These are phyloP conservation scores for Agrenia bidenticulata DNA, from an alignment of 2,888 invertebrate genomes.

Conservation along the genomic window DNA sequence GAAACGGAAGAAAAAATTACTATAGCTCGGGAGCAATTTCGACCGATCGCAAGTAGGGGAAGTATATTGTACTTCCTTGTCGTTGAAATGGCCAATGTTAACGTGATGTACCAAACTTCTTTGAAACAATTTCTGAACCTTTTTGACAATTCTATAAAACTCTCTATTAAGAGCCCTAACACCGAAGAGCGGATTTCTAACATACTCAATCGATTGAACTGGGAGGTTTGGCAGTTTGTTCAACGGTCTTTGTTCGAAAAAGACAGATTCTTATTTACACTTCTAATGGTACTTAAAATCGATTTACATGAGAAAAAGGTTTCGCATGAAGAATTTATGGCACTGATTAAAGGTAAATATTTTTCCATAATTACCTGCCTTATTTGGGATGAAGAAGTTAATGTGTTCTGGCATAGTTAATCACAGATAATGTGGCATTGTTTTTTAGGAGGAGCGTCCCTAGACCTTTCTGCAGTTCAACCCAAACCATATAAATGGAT, in stretches of 20 bases:
- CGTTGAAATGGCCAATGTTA: slow-evolving; percentile 95
- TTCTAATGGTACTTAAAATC: slow-evolving; percentile 94
- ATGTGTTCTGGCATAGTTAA: no score
- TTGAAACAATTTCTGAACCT: slow-evolving; percentile 89
- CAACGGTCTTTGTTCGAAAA: slow-evolving; percentile 88
- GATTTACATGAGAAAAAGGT: slow-evolving; percentile 80
- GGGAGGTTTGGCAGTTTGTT: slow-evolving; percentile 90
- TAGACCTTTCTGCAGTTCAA: slow-evolving; percentile 86
- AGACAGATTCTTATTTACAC: slow-evolving; percentile 85
- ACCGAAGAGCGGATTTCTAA: slow-evolving; percentile 85
- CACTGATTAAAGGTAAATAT: slow-evolving; percentile 78
- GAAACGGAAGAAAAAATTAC: slow-evolving; percentile 93
- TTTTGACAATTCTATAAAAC: slow-evolving; percentile 84
- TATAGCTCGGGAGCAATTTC: slow-evolving; percentile 82
- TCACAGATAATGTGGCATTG: no score
- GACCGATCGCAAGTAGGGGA: slow-evolving; percentile 90
- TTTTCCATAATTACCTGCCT: no score
- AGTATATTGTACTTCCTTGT: slow-evolving; percentile 93
- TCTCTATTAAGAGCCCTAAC: slow-evolving; percentile 76
- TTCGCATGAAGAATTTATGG: slow-evolving; percentile 87
- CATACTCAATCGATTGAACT: slow-evolving; percentile 84
- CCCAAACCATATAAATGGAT: slow-evolving; percentile 95
- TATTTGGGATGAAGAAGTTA: no score
- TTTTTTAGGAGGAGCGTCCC: slow-evolving; percentile 79
- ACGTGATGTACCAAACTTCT: slow-evolving; percentile 95